Conservation (phyloP, 2,888 invertebrate genomes). For the Troides oblongomaculatus region DNA sequence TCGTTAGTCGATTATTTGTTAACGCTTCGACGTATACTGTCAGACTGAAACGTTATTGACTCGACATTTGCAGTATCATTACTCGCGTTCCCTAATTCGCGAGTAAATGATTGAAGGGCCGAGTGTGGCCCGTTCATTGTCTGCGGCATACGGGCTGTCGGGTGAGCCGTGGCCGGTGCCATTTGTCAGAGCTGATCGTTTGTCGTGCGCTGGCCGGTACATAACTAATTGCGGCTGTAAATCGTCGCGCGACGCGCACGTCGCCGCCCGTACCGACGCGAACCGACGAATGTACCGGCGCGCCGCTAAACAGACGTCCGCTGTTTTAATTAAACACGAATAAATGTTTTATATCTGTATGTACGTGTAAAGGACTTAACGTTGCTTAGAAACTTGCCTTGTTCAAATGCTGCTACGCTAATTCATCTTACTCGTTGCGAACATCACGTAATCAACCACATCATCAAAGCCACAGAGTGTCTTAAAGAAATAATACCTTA, state of each 20-base stretch:
- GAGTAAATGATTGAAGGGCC: conserved; percentile 56
- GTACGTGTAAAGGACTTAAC: neutral
- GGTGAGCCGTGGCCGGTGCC: conserved; percentile 46
- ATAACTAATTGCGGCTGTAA: conserved; percentile 74
- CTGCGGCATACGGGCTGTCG: conserved; percentile 53
- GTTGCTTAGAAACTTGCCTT: no score
- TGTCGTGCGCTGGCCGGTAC: conserved; percentile 61
- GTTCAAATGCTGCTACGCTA: no score
- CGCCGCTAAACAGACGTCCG: conserved; percentile 23
- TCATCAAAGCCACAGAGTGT: no score
- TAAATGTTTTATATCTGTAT: conserved; percentile 2
- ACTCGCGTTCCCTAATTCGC: conserved; percentile 43
- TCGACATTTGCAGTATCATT: conserved; percentile 34
- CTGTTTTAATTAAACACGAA: conserved; percentile 23
- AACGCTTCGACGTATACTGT: no score
- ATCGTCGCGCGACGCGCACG: conserved; percentile 58
- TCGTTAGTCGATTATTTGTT: no score
- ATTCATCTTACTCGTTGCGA: no score
- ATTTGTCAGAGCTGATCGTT: conserved; percentile 68
- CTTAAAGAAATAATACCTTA: no score
- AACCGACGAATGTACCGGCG: conserved; percentile 30
- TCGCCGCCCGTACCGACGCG: conserved; percentile 36
- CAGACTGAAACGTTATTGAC: neutral
- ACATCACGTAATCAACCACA: no score
- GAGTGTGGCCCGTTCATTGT: conserved; percentile 58